phyloP scores from a whole-genome alignment of 2,797 vertebrate genomes.

The Phylloscopus collybita region DNA sequence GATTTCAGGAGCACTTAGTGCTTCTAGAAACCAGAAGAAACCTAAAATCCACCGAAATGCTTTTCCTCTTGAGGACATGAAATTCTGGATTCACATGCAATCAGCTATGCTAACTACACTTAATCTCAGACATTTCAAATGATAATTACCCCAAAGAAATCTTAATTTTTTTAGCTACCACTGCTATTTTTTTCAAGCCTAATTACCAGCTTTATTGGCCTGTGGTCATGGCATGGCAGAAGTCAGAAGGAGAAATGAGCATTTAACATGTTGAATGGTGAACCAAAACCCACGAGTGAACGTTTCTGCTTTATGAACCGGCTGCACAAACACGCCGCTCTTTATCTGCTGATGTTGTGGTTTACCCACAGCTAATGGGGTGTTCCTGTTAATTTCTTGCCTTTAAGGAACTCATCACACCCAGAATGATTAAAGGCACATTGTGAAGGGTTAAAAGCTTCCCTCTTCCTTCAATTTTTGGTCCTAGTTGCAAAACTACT shows the following conservation, averaged over 20 bases:
- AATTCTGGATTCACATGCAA: background rate
- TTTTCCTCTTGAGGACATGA: background rate
- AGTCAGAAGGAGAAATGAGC: slow-evolving; percentile 63
- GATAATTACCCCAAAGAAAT: background rate
- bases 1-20: background rate
- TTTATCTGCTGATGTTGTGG: slow-evolving; percentile 72
- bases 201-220: slow-evolving; percentile 58
- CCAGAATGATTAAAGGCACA: slow-evolving; percentile 71
- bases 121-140: background rate
- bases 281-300: slow-evolving; percentile 59
- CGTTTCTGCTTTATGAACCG: slow-evolving; percentile 67
- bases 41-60: background rate
- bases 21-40: background rate
- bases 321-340: slow-evolving; percentile 67
- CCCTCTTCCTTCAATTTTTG: slow-evolving; percentile 60
- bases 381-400: slow-evolving; percentile 68
- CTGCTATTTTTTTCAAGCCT: slow-evolving; percentile 46
- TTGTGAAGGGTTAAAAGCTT: slow-evolving; percentile 57
- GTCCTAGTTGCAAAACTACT: slow-evolving; percentile 22
- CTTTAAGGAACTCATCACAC: slow-evolving; percentile 69
- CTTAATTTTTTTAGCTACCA: slow-evolving; percentile 25
- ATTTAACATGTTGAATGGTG: slow-evolving; percentile 58
- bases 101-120: background rate
- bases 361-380: slow-evolving; percentile 72
- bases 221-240: slow-evolving; percentile 50